Evolutionary conservation across 2,797 vertebrate species (phyloP), one percentile per base, ranked within the genome.

Genomic region (Knipowitschia caucasica): DNA sequence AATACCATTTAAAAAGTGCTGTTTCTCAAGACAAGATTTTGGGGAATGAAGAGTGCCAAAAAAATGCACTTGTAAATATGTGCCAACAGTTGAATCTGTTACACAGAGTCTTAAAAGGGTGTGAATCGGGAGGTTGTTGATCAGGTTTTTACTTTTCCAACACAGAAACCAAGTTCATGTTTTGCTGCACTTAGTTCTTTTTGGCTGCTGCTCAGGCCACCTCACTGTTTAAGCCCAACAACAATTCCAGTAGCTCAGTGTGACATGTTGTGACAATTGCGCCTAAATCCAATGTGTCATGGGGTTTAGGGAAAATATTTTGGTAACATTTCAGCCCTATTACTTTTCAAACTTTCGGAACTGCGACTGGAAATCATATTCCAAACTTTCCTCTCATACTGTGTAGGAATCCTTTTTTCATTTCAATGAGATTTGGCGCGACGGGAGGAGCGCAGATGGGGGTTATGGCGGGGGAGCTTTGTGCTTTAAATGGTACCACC

Each of bases 401-500:
- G 39, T 44, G 46, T 23, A 49, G 29, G 46, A 33, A 49, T 20
- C 23, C 33, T 8, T 34, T 17, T 43, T 49, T 33, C 30, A 30
- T 30, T 49, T 33, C 46, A 23, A 10, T 49, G 18, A 49, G 18
- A 49, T 33, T 49, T 31, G 30, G 29, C 29, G 14, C 46, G 11
- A 23, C 29, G 23, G 29, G 30, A 18, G 44, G 5, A 21, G 29
- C 30, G 23, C 46, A 49, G 46, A 33, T 14, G 29, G 46, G 18
- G 46, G 29, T 9, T n/a, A n/a, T n/a, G n/a, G n/a, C 18, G 30
- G 47, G 18, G 21, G 44, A 46, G 47, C 40, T 53, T 26, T 29
- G 50, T 18, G 43, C 47, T 26, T 47, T 45, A 35, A 57, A 50
- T 11, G 42, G 55, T 21, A 57, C 24, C 5, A 18, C 42, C 50